A percentile compares a stretch with the other conserved stretches of the same genome.
phyloP scores from a whole-genome alignment of 2,888 invertebrate species.

The Trachelus tabidus region DNA sequence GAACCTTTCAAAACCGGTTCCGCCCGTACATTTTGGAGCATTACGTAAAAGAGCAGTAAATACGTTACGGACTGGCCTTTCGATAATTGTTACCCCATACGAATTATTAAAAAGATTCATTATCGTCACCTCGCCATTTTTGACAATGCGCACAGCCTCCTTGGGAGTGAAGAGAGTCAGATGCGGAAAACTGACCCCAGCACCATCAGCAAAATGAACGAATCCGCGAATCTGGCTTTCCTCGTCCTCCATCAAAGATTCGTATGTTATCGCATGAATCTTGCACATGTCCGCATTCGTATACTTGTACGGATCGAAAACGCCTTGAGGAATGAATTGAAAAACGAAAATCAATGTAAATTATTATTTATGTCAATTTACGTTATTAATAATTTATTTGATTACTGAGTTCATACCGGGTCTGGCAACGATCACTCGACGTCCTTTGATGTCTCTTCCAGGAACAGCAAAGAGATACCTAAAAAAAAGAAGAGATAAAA shows the following conservation, averaged over 20 bases:
- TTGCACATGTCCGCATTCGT: constrained; percentile 83
- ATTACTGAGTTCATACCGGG: constrained; percentile 71
- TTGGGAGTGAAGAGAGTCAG: constrained; percentile 82
- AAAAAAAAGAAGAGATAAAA: constrained; percentile 36
- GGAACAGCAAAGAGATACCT: constrained; percentile 85
- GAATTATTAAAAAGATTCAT: background rate
- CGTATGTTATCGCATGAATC: constrained; percentile 81
- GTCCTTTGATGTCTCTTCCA: constrained; percentile 78
- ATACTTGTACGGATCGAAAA: constrained; percentile 82
- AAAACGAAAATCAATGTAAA: background rate
- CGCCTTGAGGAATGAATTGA: constrained; percentile 67
- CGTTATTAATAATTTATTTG: constrained; percentile 7
- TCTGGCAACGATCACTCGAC: constrained; percentile 81
- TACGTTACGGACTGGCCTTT: background rate
- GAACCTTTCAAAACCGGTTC: background rate
- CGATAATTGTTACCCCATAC: background rate
- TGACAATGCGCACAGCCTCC: constrained; percentile 82
- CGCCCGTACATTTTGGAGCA: background rate
- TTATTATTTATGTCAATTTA: background rate
- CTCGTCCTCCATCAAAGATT: constrained; percentile 84
- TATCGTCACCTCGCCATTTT: constrained; percentile 78
- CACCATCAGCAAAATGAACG: constrained; percentile 82
- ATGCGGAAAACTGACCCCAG: constrained; percentile 80
- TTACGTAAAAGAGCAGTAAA: background rate
- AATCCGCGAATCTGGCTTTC: constrained; percentile 83